A percentile compares a stretch with the other conserved stretches of the same genome.
These are phyloP conservation scores for Trichacis sp. DNA, from an alignment of 2,888 invertebrate species.

Conservation along the genomic window DNA sequence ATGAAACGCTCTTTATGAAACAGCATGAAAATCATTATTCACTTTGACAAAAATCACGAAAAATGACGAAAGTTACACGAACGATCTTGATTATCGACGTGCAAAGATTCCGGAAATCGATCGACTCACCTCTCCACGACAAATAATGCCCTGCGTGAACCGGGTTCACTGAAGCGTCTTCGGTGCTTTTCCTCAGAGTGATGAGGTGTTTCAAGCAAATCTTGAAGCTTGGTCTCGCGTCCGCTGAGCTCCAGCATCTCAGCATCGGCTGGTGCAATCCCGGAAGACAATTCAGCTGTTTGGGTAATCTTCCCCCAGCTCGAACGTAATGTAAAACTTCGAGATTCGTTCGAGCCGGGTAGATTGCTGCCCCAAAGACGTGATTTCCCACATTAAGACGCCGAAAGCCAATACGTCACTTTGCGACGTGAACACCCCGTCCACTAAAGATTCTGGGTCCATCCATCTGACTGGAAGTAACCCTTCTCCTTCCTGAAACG, in stretches of 20 bases:
- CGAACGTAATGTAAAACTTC: slow-evolving; percentile 93
- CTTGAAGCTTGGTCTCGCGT: slow-evolving; percentile 88
- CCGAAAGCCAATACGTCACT: slow-evolving; percentile 98
- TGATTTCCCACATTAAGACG: slow-evolving; percentile 95
- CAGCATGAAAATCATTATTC: no score
- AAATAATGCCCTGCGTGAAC: slow-evolving; percentile 64
- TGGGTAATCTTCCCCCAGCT: slow-evolving; percentile 85
- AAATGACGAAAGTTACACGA: no score
- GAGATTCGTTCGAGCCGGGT: slow-evolving; percentile 91
- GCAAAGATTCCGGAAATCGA: background rate
- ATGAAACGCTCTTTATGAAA: no score
- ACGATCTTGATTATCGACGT: background rate
- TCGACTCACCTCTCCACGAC: slow-evolving; percentile 56
- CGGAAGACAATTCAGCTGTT: slow-evolving; percentile 87
- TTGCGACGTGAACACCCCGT: slow-evolving; percentile 96
- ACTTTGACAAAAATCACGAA: no score
- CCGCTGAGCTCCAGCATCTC: slow-evolving; percentile 88
- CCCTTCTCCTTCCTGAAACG: slow-evolving; percentile 73
- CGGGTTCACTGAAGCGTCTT: slow-evolving; percentile 59
- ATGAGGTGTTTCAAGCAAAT: slow-evolving; percentile 77
- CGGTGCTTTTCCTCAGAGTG: slow-evolving; percentile 55
- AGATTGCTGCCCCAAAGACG: slow-evolving; percentile 95
- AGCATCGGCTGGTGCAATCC: slow-evolving; percentile 86
- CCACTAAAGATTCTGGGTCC: slow-evolving; percentile 96
- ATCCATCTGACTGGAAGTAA: slow-evolving; percentile 97